Evolutionary conservation across 2,888 invertebrate species (phyloP).

Genomic region (Trichopria drosophilae): DNA sequence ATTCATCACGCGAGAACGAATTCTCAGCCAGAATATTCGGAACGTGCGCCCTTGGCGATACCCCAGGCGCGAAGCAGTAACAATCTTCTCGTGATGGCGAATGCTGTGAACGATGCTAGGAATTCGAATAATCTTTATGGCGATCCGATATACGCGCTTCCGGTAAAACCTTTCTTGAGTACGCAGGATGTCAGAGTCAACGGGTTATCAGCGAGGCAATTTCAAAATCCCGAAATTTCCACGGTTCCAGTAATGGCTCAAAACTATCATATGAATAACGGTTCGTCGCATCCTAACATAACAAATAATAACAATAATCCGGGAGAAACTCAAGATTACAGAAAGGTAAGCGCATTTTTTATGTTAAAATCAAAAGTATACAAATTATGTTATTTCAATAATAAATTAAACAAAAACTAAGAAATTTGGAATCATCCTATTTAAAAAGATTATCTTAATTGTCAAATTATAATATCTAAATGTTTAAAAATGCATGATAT

Average conservation of each 20-base stretch:
- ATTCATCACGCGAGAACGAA: slow-evolving; percentile 47
- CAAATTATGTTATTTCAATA: too few relatives aligned
- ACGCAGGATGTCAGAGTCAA: slow-evolving; percentile 53
- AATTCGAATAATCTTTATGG: slow-evolving; percentile 38
- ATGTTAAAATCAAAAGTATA: too few relatives aligned
- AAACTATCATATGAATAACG: slow-evolving; percentile 29
- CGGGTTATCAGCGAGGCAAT: slow-evolving; percentile 42
- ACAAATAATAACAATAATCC: slow-evolving; percentile 6
- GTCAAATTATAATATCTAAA: too few relatives aligned
- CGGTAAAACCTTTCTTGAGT: slow-evolving; percentile 55
- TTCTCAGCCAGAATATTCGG: slow-evolving; percentile 49
- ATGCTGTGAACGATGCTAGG: slow-evolving; percentile 25
- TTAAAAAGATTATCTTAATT: too few relatives aligned
- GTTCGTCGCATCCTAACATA: slow-evolving; percentile 44
- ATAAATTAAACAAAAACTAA: too few relatives aligned
- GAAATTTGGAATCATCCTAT: too few relatives aligned
- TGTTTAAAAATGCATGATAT: too few relatives aligned
- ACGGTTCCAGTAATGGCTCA: background rate
- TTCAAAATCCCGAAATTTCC: slow-evolving; percentile 30
- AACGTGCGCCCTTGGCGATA: slow-evolving; percentile 26
- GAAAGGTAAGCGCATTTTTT: background rate
- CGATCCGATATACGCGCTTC: slow-evolving; percentile 53
- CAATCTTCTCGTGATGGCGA: slow-evolving; percentile 38
- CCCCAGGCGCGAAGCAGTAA: slow-evolving; percentile 47
- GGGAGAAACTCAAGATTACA: background rate